These are phyloP conservation scores for Sternotherus odoratus DNA, from an alignment of 2,797 vertebrate species.

Conservation along the genomic window DNA sequence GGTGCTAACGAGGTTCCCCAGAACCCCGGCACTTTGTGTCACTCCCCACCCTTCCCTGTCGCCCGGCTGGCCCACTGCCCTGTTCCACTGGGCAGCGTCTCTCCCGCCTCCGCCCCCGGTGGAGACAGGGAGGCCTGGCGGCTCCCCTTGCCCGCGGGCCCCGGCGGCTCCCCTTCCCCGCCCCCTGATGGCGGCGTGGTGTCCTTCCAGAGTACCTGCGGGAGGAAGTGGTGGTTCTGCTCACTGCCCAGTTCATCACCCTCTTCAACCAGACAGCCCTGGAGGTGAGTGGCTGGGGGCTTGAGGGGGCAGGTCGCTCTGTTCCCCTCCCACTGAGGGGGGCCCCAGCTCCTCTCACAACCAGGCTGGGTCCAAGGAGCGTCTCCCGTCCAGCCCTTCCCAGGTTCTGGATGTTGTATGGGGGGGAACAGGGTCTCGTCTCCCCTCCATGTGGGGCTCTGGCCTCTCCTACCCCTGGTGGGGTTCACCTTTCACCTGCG, in stretches of 20 bases:
- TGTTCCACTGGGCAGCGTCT: too few relatives aligned
- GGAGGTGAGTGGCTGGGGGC: constrained; percentile 80
- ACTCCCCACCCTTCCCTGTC: background rate
- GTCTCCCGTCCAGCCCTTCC: background rate
- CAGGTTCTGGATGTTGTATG: background rate
- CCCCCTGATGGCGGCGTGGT: background rate
- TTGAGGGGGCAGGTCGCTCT: background rate
- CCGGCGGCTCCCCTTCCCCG: background rate
- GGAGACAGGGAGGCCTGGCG: background rate
- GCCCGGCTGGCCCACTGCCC: background rate
- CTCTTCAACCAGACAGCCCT: constrained; percentile 90
- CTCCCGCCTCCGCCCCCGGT: too few relatives aligned
- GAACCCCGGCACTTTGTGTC: background rate
- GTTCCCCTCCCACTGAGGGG: background rate
- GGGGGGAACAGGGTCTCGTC: background rate
- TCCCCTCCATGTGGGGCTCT: background rate
- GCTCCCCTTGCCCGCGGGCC: background rate
- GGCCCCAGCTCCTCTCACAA: background rate
- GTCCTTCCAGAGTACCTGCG: constrained; percentile 83
- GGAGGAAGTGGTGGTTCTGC: constrained; percentile 87
- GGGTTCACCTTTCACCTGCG: background rate
- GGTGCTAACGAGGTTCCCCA: too few relatives aligned
- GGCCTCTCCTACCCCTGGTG: background rate
- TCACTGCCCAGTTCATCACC: constrained; percentile 88
- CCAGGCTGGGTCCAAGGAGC: too few relatives aligned